A percentile compares a stretch with the other conserved stretches of the same genome.
These are phyloP conservation scores for Pogonophryne albipinna DNA, from an alignment of 2,797 vertebrate species.

Conservation along the genomic window DNA sequence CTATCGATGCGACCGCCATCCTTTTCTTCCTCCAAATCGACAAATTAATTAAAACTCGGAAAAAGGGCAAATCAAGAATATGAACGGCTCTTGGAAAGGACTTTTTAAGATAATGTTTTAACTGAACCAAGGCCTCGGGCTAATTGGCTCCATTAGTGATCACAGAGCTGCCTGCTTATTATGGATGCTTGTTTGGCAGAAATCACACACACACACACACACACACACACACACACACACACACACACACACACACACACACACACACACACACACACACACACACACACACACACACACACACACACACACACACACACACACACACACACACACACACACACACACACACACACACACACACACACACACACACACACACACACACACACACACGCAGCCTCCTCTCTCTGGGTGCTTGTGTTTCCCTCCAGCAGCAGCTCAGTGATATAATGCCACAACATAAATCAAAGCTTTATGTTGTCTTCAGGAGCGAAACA, in stretches of 20 bases:
- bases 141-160: constrained; percentile 45
- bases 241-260: no score
- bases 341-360: neutral
- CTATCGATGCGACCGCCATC: constrained; percentile 21
- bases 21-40: neutral
- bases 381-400: neutral
- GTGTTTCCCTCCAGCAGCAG: constrained; percentile 5
- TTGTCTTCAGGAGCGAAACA: constrained; percentile 29
- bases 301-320: no score
- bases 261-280: no score
- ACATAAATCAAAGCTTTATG: constrained; percentile 30
- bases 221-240: neutral
- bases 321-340: no score
- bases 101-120: constrained; percentile 27
- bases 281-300: no score
- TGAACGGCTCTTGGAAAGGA: neutral
- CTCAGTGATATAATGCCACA: neutral
- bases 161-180: constrained; percentile 33
- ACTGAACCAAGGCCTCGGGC: constrained; percentile 20
- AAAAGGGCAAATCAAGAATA: constrained; percentile 1
- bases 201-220: constrained; percentile 14
- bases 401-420: neutral
- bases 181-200: constrained; percentile 21
- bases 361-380: no score
- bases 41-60: constrained; percentile 6